Conservation (phyloP, 2,113 vertebrate genomes). For the Callocephalon fimbriatum region DNA sequence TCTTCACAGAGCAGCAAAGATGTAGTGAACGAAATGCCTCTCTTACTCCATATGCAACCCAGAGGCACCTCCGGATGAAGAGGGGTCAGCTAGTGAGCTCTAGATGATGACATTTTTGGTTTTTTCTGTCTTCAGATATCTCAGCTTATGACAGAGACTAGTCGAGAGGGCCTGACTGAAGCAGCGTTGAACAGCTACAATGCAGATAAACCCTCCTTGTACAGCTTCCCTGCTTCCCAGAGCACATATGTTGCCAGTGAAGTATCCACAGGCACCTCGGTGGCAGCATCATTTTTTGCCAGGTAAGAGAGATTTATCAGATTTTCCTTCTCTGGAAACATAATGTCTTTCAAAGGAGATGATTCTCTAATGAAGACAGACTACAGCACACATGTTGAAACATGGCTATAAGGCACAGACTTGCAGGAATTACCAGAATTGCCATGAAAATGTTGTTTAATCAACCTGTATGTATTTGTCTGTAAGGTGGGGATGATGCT, state of each 20-base stretch:
- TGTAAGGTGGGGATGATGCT: not conserved
- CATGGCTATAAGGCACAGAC: not conserved
- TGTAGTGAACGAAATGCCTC: not conserved
- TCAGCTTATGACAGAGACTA: conserved; percentile 88
- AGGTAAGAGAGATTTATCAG: conserved; percentile 80
- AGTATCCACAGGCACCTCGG: conserved; percentile 85
- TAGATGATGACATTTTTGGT: not conserved
- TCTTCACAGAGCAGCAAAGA: not conserved
- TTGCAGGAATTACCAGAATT: not conserved
- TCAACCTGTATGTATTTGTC: not conserved
- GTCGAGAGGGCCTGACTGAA: conserved; percentile 88
- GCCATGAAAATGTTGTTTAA: not conserved
- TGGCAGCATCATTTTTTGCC: conserved; percentile 95
- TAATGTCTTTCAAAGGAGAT: not conserved
- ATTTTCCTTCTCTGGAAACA: not conserved
- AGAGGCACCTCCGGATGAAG: not conserved
- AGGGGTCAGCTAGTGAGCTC: not conserved
- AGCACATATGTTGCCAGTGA: conserved; percentile 76
- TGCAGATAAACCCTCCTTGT: conserved; percentile 84
- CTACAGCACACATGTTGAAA: not conserved
- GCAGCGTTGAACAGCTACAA: conserved; percentile 89
- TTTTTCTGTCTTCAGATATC: conserved; percentile 84
- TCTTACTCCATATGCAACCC: not conserved
- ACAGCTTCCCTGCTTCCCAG: conserved; percentile 78
- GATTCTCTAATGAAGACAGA: not conserved